These are phyloP conservation scores for Silurus glanis DNA, from an alignment of 2,113 vertebrate genomes.

Conservation along the genomic window DNA sequence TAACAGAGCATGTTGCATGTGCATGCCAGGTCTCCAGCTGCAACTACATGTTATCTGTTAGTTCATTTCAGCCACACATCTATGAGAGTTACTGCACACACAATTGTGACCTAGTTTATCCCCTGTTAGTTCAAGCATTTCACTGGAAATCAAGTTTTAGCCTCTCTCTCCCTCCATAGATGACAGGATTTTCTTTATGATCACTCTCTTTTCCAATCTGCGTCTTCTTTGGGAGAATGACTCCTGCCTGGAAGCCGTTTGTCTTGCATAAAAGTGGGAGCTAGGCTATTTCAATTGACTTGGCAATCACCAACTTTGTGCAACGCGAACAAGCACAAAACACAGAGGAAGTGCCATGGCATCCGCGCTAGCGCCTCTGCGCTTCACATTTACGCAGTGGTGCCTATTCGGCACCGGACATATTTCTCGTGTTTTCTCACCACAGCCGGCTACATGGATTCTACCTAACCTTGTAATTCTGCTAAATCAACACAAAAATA, in stretches of 20 bases:
- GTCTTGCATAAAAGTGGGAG: slow-evolving; percentile 2
- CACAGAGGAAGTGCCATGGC: slow-evolving; percentile 44
- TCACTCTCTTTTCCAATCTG: background rate
- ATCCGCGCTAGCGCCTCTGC: slow-evolving; percentile 5
- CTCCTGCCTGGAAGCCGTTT: background rate
- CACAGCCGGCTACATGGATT: slow-evolving; percentile 4
- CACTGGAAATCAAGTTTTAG: slow-evolving; percentile 16
- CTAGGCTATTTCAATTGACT: slow-evolving; percentile 30
- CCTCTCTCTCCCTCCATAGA: background rate
- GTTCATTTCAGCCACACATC: background rate
- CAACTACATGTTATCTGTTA: background rate
- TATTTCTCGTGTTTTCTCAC: background rate
- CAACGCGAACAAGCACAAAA: slow-evolving; percentile 47
- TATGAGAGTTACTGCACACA: background rate
- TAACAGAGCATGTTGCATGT: background rate
- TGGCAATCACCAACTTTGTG: slow-evolving; percentile 50
- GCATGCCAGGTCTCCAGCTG: background rate
- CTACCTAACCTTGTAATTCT: slow-evolving; percentile 56
- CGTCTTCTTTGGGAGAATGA: background rate
- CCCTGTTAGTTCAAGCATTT: background rate
- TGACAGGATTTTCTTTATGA: background rate
- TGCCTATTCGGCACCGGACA: background rate
- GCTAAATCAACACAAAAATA: slow-evolving; percentile 60
- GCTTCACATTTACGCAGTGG: background rate
- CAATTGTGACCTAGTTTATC: background rate